These are phyloP conservation scores for Leptinotarsa haldemani DNA, from an alignment of 2,888 invertebrate genomes.

Conservation along the genomic window DNA sequence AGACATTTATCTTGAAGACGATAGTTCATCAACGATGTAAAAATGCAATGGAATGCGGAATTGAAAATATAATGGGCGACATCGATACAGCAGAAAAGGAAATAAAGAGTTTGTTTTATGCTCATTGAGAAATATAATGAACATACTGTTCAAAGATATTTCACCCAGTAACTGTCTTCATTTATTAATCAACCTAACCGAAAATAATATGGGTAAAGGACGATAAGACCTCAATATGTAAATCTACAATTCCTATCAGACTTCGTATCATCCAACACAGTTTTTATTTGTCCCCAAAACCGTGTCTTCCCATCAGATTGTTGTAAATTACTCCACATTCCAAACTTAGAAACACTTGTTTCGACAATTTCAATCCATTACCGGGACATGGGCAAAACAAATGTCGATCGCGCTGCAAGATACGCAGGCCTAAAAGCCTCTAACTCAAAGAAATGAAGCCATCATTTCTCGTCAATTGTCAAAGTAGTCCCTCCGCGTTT, in stretches of 20 bases:
- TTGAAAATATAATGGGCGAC: too few species aligned
- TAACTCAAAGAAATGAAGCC: constrained; percentile 44
- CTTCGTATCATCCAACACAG: neutral
- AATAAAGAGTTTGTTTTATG: too few species aligned
- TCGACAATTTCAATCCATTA: constrained; percentile 10
- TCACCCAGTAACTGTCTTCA: neutral
- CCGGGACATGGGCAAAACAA: neutral
- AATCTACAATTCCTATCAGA: neutral
- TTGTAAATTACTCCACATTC: constrained; percentile 6
- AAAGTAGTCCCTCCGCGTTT: constrained; percentile 45
- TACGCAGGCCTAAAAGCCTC: constrained; percentile 38
- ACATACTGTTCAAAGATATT: neutral
- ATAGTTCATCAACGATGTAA: too few species aligned
- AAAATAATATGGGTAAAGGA: neutral
- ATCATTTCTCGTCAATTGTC: constrained; percentile 52
- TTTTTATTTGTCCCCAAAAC: constrained; percentile 12
- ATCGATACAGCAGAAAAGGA: too few species aligned
- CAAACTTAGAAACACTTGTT: constrained; percentile 5
- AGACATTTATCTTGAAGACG: too few species aligned
- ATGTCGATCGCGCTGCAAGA: constrained; percentile 38
- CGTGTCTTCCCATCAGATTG: neutral
- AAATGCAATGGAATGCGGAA: too few species aligned
- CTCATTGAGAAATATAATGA: neutral
- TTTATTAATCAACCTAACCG: neutral
- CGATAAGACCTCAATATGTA: neutral